A percentile compares a stretch with the other conserved stretches of the same genome.
Evolutionary conservation across 2,797 vertebrate genomes (phyloP).

Genomic region (Bradypus variegatus): DNA sequence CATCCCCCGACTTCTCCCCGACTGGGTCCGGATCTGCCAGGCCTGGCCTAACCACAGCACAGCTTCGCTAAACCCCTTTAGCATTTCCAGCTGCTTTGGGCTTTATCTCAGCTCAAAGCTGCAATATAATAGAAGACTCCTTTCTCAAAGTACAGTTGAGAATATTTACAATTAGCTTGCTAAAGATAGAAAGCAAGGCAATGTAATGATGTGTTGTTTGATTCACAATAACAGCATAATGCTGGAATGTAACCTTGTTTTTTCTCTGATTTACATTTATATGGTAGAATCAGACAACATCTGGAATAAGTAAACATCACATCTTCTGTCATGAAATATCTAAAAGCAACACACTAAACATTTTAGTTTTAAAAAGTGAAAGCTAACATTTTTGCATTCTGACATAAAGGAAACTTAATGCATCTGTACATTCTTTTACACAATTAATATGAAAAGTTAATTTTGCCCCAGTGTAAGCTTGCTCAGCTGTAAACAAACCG

Average conservation of each 20-base stretch:
- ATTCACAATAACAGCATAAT: conserved; percentile 45
- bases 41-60: background rate
- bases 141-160: too few relatives aligned
- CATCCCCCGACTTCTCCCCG: too few relatives aligned
- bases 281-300: conserved; percentile 61
- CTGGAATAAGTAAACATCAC: conserved; percentile 69
- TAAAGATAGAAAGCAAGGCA: background rate
- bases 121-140: background rate
- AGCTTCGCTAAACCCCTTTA: background rate
- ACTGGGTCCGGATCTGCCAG: background rate
- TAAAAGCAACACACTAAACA: conserved; percentile 52
- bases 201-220: background rate
- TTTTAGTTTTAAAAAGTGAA: conserved; percentile 64
- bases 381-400: conserved; percentile 62
- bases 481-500: conserved; percentile 56
- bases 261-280: conserved; percentile 31
- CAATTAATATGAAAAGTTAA: conserved; percentile 50
- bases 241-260: conserved; percentile 44
- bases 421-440: conserved; percentile 45
- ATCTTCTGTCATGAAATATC: conserved; percentile 60
- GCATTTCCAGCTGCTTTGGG: background rate
- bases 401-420: conserved; percentile 44
- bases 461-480: conserved; percentile 35
- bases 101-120: background rate
- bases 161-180: background rate